Base-by-base conservation (phyloP, 2,797 vertebrate species). In the Oophaga sylvatica region DNA sequence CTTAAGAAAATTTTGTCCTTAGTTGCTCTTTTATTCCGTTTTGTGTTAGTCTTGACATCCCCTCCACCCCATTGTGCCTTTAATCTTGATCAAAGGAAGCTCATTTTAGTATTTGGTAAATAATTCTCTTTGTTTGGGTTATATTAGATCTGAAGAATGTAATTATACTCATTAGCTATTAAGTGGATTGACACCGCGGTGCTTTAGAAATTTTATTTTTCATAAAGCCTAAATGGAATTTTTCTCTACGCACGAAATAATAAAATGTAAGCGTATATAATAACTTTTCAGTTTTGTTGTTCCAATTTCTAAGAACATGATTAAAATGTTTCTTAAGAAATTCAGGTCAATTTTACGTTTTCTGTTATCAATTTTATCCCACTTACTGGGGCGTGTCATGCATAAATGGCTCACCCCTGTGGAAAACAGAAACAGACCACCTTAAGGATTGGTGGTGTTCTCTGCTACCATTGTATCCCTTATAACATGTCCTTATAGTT, bases 61-160 rank as follows among this genome's bases (percentile, higher is more conserved):
- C 19, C 78, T 10, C 17, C 41, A 45, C 31, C 29, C 83, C 29
- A 86, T n/a, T 31, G 56, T 71, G 53, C n/a, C 81, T 87, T 87
- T 87, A 70, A 88, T 88, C 83, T 68, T 75, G 78, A 88, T 85
- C 78, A 85, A 85, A 85, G 45, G 22, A 73, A 84, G 73, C 68
- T 71, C 19, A 35, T 75, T 57, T 59, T 75, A 77, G 70, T 85
- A 65, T 88, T 80, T 85, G 73, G 87, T 81, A 88, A 88, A 85
- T 81, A 77, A 57, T 77, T 85, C n/a, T 7, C 60, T 60, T 53
- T 88, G 83, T 81, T 88, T 88, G 83, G 70, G 70, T 81, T 85
- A 77, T 81, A 26, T 77, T 81, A 48, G 75, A 84, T 56, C 77
- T 73, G 82, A 88, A 88, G 68, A 41, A 63, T 65, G 82, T 81